Conservation (phyloP, 2,888 invertebrate genomes). For the Drosophila kambysellisi region DNA sequence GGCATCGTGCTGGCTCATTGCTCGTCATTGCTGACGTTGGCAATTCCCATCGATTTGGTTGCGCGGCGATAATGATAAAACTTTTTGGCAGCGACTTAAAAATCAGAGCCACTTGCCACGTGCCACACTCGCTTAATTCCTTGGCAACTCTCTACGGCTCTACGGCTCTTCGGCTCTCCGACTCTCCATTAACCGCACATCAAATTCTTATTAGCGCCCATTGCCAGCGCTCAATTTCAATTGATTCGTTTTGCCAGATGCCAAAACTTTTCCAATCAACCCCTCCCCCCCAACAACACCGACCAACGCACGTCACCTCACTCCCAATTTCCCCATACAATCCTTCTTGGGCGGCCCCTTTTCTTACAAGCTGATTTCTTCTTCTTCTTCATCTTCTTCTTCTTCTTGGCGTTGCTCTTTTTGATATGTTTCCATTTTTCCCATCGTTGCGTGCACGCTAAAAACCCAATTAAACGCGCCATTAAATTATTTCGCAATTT, state of each 20-base stretch:
- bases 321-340: slow-evolving; percentile 27
- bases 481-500: slow-evolving; percentile 80
- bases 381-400: background rate
- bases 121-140: slow-evolving; percentile 40
- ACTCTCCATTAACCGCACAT: slow-evolving; percentile 73
- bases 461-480: slow-evolving; percentile 80
- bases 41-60: slow-evolving; percentile 51
- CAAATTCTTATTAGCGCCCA: slow-evolving; percentile 78
- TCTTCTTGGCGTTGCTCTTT: slow-evolving; percentile 11
- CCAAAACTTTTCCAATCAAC: slow-evolving; percentile 75
- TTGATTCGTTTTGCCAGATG: slow-evolving; percentile 67
- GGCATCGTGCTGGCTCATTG: slow-evolving; percentile 48
- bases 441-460: slow-evolving; percentile 66
- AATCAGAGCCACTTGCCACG: slow-evolving; percentile 44
- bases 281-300: slow-evolving; percentile 32
- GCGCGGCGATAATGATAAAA: slow-evolving; percentile 72
- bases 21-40: slow-evolving; percentile 30
- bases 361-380: background rate
- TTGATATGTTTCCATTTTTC: slow-evolving; percentile 56
- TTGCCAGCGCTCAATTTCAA: slow-evolving; percentile 68
- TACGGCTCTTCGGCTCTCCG: slow-evolving; percentile 27
- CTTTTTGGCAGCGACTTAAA: slow-evolving; percentile 58
- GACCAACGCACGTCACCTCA: slow-evolving; percentile 29
- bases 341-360: slow-evolving; percentile 58
- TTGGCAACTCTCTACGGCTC: slow-evolving; percentile 12